phyloP scores from a whole-genome alignment of 2,113 vertebrate genomes.

The Lasiurus cinereus region DNA sequence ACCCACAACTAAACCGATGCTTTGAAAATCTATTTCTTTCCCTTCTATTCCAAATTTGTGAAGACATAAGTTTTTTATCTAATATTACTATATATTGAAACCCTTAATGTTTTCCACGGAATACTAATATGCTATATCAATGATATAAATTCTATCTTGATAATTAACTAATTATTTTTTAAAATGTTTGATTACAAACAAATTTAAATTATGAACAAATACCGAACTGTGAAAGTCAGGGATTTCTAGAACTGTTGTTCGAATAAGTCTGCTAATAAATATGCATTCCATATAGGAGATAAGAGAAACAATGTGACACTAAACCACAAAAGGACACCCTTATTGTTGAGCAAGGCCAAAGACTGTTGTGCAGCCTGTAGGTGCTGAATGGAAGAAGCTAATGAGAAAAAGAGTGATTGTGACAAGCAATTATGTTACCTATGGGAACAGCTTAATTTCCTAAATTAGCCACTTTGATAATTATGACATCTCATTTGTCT shows the following conservation, averaged over 20 bases:
- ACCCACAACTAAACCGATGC: conserved; percentile 2
- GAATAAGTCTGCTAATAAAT: conserved; percentile 75
- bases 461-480: conserved; percentile 94
- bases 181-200: conserved; percentile 70
- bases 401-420: conserved; percentile 94
- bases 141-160: conserved; percentile 48
- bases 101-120: conserved; percentile 65
- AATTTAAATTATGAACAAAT: conserved; percentile 68
- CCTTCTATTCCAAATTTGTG: conserved; percentile 58
- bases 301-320: neutral
- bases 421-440: conserved; percentile 95
- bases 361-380: conserved; percentile 81
- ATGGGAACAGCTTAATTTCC: conserved; percentile 92
- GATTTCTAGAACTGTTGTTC: conserved; percentile 55
- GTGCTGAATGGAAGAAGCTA: conserved; percentile 88
- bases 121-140: conserved; percentile 39
- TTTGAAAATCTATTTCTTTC: conserved; percentile 67
- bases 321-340: conserved; percentile 77
- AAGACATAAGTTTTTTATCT: conserved; percentile 26
- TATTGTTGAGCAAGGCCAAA: conserved; percentile 81
- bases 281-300: conserved; percentile 59
- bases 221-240: conserved; percentile 44
- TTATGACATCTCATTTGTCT: conserved; percentile 95
- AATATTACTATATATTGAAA: conserved; percentile 27
- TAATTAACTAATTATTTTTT: conserved; percentile 81